Conservation (phyloP, 1,140 invertebrate species). For the Venustaconcha ellipsiformis region DNA sequence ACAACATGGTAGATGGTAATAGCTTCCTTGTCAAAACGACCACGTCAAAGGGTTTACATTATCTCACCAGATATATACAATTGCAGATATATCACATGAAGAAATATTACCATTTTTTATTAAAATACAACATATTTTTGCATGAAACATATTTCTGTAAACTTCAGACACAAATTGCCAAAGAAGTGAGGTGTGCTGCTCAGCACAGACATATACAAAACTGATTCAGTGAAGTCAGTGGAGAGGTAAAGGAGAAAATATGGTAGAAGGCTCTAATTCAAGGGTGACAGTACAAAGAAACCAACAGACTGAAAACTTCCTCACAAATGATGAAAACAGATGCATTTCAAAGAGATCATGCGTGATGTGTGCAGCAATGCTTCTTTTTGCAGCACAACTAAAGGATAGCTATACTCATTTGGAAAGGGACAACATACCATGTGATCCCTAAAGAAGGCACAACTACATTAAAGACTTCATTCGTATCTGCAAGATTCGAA, state of each 20-base stretch:
- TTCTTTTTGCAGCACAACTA: neutral
- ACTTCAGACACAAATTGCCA: constrained; percentile 6
- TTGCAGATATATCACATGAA: constrained; percentile 13
- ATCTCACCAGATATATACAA: constrained; percentile 17
- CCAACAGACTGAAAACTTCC: neutral
- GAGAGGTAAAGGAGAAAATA: neutral
- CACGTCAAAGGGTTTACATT: constrained; percentile 28
- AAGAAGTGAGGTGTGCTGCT: neutral
- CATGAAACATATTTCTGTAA: constrained; percentile 12
- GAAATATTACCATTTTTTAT: constrained; percentile 20
- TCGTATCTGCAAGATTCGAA: too few species aligned
- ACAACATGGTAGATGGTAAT: constrained; percentile 14
- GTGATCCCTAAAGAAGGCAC: too few species aligned
- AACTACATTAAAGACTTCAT: too few species aligned
- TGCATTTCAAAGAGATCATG: neutral
- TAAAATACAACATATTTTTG: constrained; percentile 28
- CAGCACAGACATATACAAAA: constrained; percentile 17
- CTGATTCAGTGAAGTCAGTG: too few species aligned
- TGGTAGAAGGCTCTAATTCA: neutral
- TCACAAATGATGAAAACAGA: too few species aligned
- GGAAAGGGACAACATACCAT: too few species aligned
- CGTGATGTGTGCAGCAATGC: neutral
- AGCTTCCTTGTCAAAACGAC: constrained; percentile 26
- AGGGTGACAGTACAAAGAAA: neutral
- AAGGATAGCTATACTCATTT: neutral